phyloP scores from a whole-genome alignment of 2,888 invertebrate species.

The Mesopsocus fuscifrons region DNA sequence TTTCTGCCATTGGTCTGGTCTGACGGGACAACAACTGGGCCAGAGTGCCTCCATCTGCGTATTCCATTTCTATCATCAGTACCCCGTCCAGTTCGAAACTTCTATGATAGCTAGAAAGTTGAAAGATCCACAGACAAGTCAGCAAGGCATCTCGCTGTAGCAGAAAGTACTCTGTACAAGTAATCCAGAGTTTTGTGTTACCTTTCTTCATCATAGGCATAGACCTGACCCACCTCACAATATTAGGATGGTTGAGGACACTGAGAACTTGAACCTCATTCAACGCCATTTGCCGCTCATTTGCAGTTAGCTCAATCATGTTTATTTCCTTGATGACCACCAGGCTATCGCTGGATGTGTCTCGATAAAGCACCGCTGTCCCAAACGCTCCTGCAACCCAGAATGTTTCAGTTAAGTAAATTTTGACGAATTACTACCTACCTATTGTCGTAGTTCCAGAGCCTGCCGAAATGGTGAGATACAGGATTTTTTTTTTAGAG shows the following conservation, averaged over 20 bases:
- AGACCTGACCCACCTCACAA: conserved; percentile 31
- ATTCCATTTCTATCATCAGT: conserved; percentile 59
- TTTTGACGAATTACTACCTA: too few relatives aligned
- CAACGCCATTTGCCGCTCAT: conserved; percentile 44
- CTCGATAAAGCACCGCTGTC: conserved; percentile 43
- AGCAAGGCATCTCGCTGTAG: not conserved
- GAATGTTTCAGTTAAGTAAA: too few relatives aligned
- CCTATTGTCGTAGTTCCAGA: too few relatives aligned
- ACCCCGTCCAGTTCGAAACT: conserved; percentile 52
- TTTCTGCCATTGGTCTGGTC: conserved; percentile 34
- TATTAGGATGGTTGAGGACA: conserved; percentile 50
- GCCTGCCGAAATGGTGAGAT: too few relatives aligned
- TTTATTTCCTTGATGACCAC: conserved; percentile 60
- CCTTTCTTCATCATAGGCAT: too few relatives aligned
- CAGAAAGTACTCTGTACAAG: too few relatives aligned
- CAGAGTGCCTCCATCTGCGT: conserved; percentile 53
- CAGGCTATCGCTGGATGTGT: conserved; percentile 37
- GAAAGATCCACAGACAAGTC: too few relatives aligned
- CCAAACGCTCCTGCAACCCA: conserved; percentile 48
- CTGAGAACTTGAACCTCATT: conserved; percentile 51
- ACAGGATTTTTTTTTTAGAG: too few relatives aligned
- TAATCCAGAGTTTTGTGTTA: too few relatives aligned
- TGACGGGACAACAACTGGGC: conserved; percentile 39
- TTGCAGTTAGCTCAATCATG: conserved; percentile 41
- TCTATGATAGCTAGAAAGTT: conserved; percentile 37